Conservation (phyloP, 2,797 vertebrate genomes). For the Gadopsis bispinosus region DNA sequence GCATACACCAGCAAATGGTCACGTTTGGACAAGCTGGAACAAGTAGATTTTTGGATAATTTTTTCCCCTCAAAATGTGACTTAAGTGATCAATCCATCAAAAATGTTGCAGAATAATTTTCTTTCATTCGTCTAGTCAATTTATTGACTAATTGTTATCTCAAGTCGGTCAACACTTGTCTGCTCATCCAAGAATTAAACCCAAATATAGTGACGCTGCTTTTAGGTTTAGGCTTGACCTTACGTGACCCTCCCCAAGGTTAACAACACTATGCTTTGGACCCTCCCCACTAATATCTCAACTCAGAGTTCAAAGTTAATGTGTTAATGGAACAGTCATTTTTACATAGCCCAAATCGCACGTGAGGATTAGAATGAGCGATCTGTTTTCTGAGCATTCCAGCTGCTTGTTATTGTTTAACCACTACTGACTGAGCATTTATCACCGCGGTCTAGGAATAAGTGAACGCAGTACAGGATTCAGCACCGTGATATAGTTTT, state of each 20-base stretch:
- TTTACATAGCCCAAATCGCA: background rate
- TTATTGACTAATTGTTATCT: background rate
- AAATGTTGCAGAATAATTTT: background rate
- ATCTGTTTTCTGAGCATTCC: too few species aligned
- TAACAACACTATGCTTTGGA: background rate
- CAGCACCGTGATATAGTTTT: too few species aligned
- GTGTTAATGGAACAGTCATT: background rate
- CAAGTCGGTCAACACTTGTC: background rate
- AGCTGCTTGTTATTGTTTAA: too few species aligned
- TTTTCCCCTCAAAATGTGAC: too few species aligned
- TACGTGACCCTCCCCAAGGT: background rate
- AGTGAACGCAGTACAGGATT: too few species aligned
- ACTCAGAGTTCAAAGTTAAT: background rate
- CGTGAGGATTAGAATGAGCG: background rate
- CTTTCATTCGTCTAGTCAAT: background rate
- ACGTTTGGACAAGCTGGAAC: too few species aligned
- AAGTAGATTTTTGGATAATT: too few species aligned
- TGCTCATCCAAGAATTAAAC: background rate
- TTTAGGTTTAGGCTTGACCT: background rate
- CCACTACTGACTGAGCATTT: too few species aligned
- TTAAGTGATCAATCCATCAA: background rate
- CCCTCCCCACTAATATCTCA: background rate
- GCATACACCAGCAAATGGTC: too few species aligned
- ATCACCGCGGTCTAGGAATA: too few species aligned
- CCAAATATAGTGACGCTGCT: background rate